Conservation (phyloP, 2,888 invertebrate species). For the Protodeltote pygarga region DNA sequence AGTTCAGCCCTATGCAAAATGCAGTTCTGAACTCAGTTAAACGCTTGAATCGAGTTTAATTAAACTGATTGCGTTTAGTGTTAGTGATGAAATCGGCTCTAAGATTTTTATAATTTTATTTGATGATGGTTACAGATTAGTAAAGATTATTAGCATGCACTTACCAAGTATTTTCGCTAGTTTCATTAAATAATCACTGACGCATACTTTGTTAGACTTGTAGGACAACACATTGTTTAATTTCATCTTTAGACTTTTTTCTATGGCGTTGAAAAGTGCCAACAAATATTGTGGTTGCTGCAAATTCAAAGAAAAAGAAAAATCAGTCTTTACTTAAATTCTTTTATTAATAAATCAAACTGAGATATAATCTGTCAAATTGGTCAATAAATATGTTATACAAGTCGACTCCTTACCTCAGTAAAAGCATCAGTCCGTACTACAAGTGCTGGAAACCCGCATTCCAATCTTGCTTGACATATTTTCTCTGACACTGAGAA, state of each 20-base stretch:
- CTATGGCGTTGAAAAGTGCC: slow-evolving; percentile 58
- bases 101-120: too few species aligned
- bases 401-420: slow-evolving; percentile 31
- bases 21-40: too few species aligned
- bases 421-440: slow-evolving; percentile 35
- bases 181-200: slow-evolving; percentile 39
- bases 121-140: too few species aligned
- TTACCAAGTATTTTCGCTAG: slow-evolving; percentile 51
- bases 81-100: too few species aligned
- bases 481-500: slow-evolving; percentile 52
- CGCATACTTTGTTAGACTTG: slow-evolving; percentile 40
- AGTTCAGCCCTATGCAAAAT: too few species aligned
- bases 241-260: slow-evolving; percentile 61
- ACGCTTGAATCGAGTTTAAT: too few species aligned
- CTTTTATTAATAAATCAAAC: too few species aligned
- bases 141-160: too few species aligned
- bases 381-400: neutral
- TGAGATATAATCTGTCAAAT: too few species aligned
- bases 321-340: too few species aligned
- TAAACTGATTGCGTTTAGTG: too few species aligned
- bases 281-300: slow-evolving; percentile 47
- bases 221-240: slow-evolving; percentile 54
- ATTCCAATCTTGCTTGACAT: slow-evolving; percentile 48
- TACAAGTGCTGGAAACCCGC: slow-evolving; percentile 53
- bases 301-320: too few species aligned